Evolutionary conservation across 2,888 invertebrate species (phyloP), one percentile per base, ranked within the genome.

Genomic region (Meganola albula): DNA sequence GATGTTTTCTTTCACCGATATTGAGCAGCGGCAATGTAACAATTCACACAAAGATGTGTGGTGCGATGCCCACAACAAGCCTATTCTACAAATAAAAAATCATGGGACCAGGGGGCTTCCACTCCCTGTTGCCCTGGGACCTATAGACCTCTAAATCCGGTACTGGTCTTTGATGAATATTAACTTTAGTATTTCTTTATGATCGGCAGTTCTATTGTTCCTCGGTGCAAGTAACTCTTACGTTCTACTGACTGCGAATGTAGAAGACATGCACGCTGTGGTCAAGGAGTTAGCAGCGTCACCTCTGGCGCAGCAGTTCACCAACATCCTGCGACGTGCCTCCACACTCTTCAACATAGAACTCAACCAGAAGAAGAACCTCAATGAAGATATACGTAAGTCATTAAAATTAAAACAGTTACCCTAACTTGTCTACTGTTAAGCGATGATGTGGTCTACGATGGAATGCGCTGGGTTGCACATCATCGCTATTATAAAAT

Each of bases 231-330:
- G 42, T 1, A 44, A 65, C 20, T 53, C 62, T 3, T 79, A 79
- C 53, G 63, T 80, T 16, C 58, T 80, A 1, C 53, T 80, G 12
- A 76, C 76, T 0, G 79, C 79, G 0, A 74, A 71, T 39, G 38
- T 77, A 30, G 78, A 80, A 0, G 79, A 78, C 24, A 57, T 80
- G 0, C 61, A 72, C 4, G 44, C 61, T 1, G 49, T 79, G 7
- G 68, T 62, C 5, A 60, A 62, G 44, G 69, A 74, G 41, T 40
- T 80, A 28, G 53, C 51, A 0, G 31, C 37, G 0, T 72, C 74
- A 0, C 68, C 75, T 0, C 50, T 75, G 2, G 55, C 53, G 0
- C 43, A 51, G 1, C 61, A 74, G 40, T 12, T 75, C 12, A 47
- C 49, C 16, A 46, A 53, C 7, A 63, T 75, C 28, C 52, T 74